Evolutionary conservation across 2,113 vertebrate species (phyloP), one percentile per base, ranked within the genome.

Genomic region (Spizaetus ornatus): DNA sequence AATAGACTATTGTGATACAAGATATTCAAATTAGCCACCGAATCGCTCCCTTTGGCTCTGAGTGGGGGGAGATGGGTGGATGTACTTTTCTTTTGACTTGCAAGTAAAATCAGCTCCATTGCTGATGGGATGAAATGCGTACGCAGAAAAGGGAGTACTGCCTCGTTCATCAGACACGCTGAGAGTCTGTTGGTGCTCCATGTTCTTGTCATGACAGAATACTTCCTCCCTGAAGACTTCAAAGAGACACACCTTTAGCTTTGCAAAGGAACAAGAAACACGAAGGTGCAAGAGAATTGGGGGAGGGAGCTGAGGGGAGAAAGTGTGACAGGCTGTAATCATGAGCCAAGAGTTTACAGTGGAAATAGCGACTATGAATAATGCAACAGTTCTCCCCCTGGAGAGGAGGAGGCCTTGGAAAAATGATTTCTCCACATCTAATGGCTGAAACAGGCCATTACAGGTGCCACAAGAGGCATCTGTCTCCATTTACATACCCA

Each of bases 391-490:
- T 85, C 70, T 93, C 40, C 63, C 65, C 78, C 70, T 38, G n/a
- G 74, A 87, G 86, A 97, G 84, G 81, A 95, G 81, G 43, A 73
- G 27, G n/a, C n/a, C 78, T 96, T 52, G 65, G 42, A 93, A 92
- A 96, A 90, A 80, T 55, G 67, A 94, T 96, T 96, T 94, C 88
- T 93, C 84, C 82, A 90, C 50, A 93, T 93, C 61, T 95, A 95
- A 93, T 86, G 82, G 69, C 47, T 91, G 74, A 91, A 95, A 95
- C 15, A 88, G 88, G 96, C 93, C 93, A 79, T 95, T 97, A 93
- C 58, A 92, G 93, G 82, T 94, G 63, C 65, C 95, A 90, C 76
- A 95, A 80, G 84, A 91, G 69, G 78, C 78, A 92, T 92, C 93
- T 93, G 36, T 80, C 82, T 97, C 73, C 86, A 83, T 95, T 97